Evolutionary conservation across 2,888 invertebrate species (phyloP).

Genomic region (Oligia fasciuncula): DNA sequence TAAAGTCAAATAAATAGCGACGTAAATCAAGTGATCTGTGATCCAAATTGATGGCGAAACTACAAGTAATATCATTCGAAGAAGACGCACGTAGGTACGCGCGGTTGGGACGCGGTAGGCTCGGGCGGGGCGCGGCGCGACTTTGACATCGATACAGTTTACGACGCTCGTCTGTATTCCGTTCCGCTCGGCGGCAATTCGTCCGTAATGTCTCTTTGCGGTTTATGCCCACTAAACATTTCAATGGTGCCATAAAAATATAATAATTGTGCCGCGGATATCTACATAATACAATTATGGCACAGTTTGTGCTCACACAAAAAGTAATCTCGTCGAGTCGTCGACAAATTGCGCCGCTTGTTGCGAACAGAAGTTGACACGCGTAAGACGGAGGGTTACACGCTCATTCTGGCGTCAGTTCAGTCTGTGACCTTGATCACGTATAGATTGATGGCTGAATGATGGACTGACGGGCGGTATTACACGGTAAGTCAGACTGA

Average conservation of each 20-base stretch:
- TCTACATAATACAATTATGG: conserved; percentile 50
- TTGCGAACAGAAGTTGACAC: neutral
- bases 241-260: conserved; percentile 44
- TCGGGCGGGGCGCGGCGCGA: neutral
- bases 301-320: conserved; percentile 28
- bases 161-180: conserved; percentile 26
- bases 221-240: conserved; percentile 50
- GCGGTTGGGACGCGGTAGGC: neutral
- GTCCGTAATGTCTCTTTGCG: conserved; percentile 31
- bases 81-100: neutral
- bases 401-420: too few species aligned
- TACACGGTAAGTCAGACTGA: too few species aligned
- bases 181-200: conserved; percentile 23
- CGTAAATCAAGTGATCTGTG: conserved; percentile 9
- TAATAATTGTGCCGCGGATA: conserved; percentile 36
- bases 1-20: conserved; percentile 26
- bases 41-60: neutral
- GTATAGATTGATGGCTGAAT: too few species aligned
- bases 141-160: conserved; percentile 42
- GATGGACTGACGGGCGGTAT: too few species aligned
- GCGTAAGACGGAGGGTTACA: neutral
- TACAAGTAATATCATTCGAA: neutral
- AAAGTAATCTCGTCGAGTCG: conserved; percentile 37
- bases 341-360: conserved; percentile 5
- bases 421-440: too few species aligned